Conservation (phyloP, 2,888 invertebrate species). For the Lepetodrilus schrolli region DNA sequence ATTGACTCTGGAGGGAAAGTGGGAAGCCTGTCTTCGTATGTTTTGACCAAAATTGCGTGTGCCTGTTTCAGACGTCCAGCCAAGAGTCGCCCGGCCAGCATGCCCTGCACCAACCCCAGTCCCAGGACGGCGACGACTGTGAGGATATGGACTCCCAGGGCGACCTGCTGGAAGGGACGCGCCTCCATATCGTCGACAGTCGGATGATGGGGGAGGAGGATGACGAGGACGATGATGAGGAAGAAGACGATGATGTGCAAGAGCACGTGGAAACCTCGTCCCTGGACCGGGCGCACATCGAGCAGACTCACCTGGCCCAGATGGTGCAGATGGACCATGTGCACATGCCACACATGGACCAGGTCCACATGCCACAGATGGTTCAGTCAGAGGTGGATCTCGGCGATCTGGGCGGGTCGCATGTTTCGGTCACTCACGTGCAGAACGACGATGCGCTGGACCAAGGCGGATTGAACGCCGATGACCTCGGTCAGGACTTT, state of each 20-base stretch:
- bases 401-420: not conserved
- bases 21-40: too few species aligned
- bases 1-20: too few species aligned
- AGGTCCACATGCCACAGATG: not conserved
- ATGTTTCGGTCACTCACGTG: not conserved
- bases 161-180: not conserved
- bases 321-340: not conserved
- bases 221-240: conserved; percentile 16
- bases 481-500: not conserved
- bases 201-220: not conserved
- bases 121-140: too few species aligned
- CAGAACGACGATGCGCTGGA: not conserved
- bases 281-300: not conserved
- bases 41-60: too few species aligned
- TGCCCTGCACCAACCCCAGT: not conserved
- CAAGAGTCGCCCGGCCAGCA: too few species aligned
- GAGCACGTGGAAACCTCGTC: not conserved
- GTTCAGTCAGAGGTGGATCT: not conserved
- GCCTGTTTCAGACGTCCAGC: too few species aligned
- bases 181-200: not conserved
- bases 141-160: conserved; percentile 18
- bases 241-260: not conserved
- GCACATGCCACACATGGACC: not conserved
- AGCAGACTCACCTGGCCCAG: not conserved
- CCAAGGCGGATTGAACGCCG: not conserved